Base-by-base conservation (phyloP, 1,140 invertebrate genomes). In the Drosophila parvula region DNA sequence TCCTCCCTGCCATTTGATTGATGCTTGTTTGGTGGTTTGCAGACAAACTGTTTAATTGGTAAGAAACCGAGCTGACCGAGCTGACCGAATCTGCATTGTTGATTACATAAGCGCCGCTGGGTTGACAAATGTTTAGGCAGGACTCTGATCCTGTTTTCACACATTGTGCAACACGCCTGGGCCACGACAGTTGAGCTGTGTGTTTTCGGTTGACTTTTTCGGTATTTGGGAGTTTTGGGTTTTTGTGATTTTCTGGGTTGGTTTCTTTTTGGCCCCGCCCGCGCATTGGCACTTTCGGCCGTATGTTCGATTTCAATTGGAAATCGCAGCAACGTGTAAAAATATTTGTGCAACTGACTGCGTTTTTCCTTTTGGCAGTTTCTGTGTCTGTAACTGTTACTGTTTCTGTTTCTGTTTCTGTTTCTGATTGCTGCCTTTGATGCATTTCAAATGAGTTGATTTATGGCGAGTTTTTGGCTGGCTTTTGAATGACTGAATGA, bases 401-500 rank as follows among this genome's bases (percentile, higher is more conserved):
- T 81, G 81, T 83, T 82, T 38, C 65, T 71, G 61, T 81, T 80
- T 68, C 76, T 40, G 38, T 40, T 50, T 53, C 50, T 88, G 83
- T 88, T 86, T 86, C 79, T 86, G 83, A 86, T 86, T 86, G 83
- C 83, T 83, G 83, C 83, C 81, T 81, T 86, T 86, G 83, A 86
- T 86, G 83, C 83, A 86, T 86, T 86, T 86, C 84, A 86, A 86
- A 86, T 89, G 83, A 89, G 83, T 86, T 86, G 83, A 86, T 86
- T 86, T 86, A 86, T 86, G 83, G 83, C 83, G 79, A 86, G 60
- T 78, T 86, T 86, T 86, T 59, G 82, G 82, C 68, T 81, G 63
- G 62, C 62, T 80, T 81, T 80, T 76, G 79, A 82, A 65, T 83
- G 76, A 68, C 43, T 61, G 74, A 68, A 64, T 48, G 53, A 32